Evolutionary conservation across 2,888 invertebrate species (phyloP).

Genomic region (Norana najaformis): DNA sequence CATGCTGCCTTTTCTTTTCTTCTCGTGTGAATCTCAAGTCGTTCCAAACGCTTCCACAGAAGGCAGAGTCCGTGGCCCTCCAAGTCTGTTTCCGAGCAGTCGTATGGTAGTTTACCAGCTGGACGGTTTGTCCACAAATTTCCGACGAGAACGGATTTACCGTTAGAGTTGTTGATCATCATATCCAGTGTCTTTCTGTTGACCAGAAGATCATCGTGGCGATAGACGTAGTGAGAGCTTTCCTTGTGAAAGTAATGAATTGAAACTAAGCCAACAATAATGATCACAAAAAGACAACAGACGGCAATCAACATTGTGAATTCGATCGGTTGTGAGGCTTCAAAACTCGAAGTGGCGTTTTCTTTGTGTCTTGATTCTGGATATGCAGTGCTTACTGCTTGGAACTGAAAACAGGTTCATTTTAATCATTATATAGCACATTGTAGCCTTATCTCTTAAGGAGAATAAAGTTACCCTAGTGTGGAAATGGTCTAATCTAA

Average conservation of each 20-base stretch:
- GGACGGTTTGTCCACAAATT: slow-evolving; percentile 29
- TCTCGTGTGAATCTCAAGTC: slow-evolving; percentile 17
- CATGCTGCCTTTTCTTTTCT: slow-evolving; percentile 17
- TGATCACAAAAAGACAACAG: slow-evolving; percentile 34
- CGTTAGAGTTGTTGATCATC: slow-evolving; percentile 18
- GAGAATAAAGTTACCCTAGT: too few species aligned
- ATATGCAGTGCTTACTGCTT: neutral
- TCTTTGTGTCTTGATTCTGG: neutral
- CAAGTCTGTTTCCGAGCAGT: slow-evolving; percentile 28
- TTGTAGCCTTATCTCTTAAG: neutral
- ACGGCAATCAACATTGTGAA: slow-evolving; percentile 9
- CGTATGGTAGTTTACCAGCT: slow-evolving; percentile 26
- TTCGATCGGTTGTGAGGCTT: neutral
- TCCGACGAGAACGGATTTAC: slow-evolving; percentile 29
- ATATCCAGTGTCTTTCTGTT: slow-evolving; percentile 25
- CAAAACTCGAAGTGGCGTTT: neutral
- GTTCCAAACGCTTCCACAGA: slow-evolving; percentile 31
- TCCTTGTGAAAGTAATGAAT: slow-evolving; percentile 33
- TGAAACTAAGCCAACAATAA: slow-evolving; percentile 30
- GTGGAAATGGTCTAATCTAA: too few species aligned
- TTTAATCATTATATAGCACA: neutral
- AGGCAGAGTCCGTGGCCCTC: slow-evolving; percentile 30
- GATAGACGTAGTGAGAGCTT: slow-evolving; percentile 22
- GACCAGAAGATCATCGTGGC: neutral
- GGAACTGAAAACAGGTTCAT: neutral